phyloP scores from a whole-genome alignment of 2,113 vertebrate genomes.

The Mastomys natalensis region DNA sequence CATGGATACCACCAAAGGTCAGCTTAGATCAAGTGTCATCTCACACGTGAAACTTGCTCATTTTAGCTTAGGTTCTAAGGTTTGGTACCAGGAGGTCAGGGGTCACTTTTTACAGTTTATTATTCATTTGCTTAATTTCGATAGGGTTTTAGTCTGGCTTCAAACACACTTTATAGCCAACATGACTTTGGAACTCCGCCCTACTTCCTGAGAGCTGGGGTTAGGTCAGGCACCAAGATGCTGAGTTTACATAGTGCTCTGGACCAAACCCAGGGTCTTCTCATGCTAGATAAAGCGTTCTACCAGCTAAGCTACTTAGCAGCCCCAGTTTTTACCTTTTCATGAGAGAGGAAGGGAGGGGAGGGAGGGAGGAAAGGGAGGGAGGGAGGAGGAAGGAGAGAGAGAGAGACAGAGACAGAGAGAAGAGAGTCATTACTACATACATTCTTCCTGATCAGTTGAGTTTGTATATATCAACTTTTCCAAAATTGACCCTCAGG shows the following conservation, averaged over 20 bases:
- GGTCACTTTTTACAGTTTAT: neutral
- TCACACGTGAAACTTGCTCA: too few species aligned
- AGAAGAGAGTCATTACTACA: neutral
- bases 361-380: too few species aligned
- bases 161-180: neutral
- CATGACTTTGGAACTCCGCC: neutral
- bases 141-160: neutral
- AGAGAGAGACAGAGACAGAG: neutral
- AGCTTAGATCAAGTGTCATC: neutral
- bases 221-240: rapidly evolving
- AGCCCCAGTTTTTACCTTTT: neutral
- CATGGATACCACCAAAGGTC: neutral
- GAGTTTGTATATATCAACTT: neutral
- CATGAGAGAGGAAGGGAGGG: neutral
- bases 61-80: neutral
- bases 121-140: neutral
- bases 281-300: neutral
- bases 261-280: neutral
- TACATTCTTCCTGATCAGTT: neutral
- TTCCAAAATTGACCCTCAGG: neutral
- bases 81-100: neutral
- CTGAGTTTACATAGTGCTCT: neutral
- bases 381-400: too few species aligned
- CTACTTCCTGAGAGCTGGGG: neutral
- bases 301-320: neutral